A percentile compares a stretch with the other conserved stretches of the same genome.
Evolutionary conservation across 2,888 invertebrate genomes (phyloP).

Genomic region (Chaetogeoica ovagalla): DNA sequence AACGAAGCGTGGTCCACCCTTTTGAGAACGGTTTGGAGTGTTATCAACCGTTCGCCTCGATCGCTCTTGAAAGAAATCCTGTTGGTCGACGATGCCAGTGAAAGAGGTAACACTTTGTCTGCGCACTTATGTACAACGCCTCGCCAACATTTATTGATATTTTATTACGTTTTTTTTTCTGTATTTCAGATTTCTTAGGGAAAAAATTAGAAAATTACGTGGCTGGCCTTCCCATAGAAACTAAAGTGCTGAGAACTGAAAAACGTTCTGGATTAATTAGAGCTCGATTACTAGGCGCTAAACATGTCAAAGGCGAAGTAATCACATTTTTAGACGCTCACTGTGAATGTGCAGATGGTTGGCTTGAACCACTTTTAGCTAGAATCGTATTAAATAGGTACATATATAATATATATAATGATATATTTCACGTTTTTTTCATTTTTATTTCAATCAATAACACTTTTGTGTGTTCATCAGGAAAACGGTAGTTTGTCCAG

Average conservation of each 20-base stretch:
- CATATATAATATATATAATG: no score
- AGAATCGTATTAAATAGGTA: slow-evolving; percentile 85
- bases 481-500: slow-evolving; percentile 93
- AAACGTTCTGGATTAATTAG: slow-evolving; percentile 94
- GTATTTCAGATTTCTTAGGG: slow-evolving; percentile 78
- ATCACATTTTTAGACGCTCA: slow-evolving; percentile 97
- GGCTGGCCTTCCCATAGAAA: slow-evolving; percentile 79
- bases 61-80: slow-evolving; percentile 90
- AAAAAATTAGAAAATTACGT: slow-evolving; percentile 87
- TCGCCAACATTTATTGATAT: no score
- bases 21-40: slow-evolving; percentile 93
- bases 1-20: slow-evolving; percentile 99
- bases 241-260: slow-evolving; percentile 84
- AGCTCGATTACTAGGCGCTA: slow-evolving; percentile 91
- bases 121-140: no score
- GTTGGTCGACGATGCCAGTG: slow-evolving; percentile 96
- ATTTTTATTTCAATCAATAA: slow-evolving; percentile 1
- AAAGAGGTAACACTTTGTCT: slow-evolving; percentile 68
- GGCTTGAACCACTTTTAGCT: slow-evolving; percentile 92
- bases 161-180: no score
- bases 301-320: slow-evolving; percentile 86
- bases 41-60: slow-evolving; percentile 90
- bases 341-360: slow-evolving; percentile 98
- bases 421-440: neutral
- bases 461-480: slow-evolving; percentile 59